Base-by-base conservation (phyloP, 2,888 invertebrate genomes). In the Tinea semifulvella region DNA sequence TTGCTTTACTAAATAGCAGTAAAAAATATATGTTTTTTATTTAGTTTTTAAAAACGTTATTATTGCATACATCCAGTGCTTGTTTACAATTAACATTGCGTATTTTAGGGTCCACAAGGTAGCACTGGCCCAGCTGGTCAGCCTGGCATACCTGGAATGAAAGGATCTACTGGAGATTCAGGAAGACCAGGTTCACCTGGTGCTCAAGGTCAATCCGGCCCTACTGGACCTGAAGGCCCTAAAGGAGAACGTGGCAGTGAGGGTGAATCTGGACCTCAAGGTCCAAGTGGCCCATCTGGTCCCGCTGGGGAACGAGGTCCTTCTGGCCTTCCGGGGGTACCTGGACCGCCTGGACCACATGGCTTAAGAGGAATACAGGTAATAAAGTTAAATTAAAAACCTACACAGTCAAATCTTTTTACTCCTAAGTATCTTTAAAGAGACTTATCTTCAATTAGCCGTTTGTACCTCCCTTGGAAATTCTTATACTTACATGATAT, bases 241-340 rank as follows among this genome's bases (percentile, higher is more conserved):
- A 92, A 91, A 66, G 94, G 92, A 8, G 91, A 91, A 57, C 76
- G 85, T 38, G 90, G 91, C 10, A 82, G 83, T 20, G 86, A 86
- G 56, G 88, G 92, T 3, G 83, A 87, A 42, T 57, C 85, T 36
- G 94, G 95, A 10, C 84, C 84, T 1, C 73, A 84, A 40, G 93
- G 92, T 6, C 84, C 83, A n/a, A 67, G 79, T 49, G 93, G 92
- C 11, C 85, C 88, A 0, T 83, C 86, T 43, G 93, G 91, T 10
- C 72, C 84, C 0, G 61, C 84, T 46, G 92, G 92, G 5, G 88
- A 90, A 47, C 79, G 88, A 54, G 90, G 87, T 7, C 66, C 82
- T 39, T 56, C 67, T 63, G 81, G 86, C 2, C 57, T 87, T 43
- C 88, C 89, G 19, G 91, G 91, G 16, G 75, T 87, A 25, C 60